Evolutionary conservation across 2,888 invertebrate species (phyloP), one percentile per base, ranked within the genome.

Genomic region (Amphipoea lucens): DNA sequence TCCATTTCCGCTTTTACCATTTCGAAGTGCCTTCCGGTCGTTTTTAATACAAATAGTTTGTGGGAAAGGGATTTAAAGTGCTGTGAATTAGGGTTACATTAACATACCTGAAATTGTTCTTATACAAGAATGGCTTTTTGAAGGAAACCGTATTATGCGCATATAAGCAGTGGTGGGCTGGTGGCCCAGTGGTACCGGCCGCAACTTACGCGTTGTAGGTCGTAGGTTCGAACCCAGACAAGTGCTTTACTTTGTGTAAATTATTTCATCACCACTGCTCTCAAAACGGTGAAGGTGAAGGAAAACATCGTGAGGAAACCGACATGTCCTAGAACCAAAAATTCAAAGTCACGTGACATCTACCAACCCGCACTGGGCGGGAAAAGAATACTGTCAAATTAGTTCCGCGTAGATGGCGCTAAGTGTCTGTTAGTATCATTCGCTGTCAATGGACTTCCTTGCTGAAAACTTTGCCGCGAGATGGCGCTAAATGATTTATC

Each of bases 1-100:
- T 92, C 89, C 90, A 90, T 91, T 91, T 92, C 91, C 93, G 90
- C 79, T 90, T 89, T 90, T 91, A 90, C 90, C 85, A 89, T 90
- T 90, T 88, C 89, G 81, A 88, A 89, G 80, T 90, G 81, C 74
- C 86, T 92, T 92, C 91, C 92, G 91, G 91, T 85, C 80, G 84
- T 82, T 87, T 87, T 90, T 90, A 91, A 89, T 89, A 91, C 79
- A 76, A 82, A 79, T 70, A 78, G 75, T 83, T 74, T 62, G 74
- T 73, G 62, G 36, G 45, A 76, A 81, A 76, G 9, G 62, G 40
- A 78, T 87, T 87, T 83, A 77, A 88, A 85, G 75, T 70, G 73
- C 63, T 29, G 29, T 48, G 0, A 23, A 66, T 72, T 67, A 36
- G 0, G 60, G 67, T 65, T 42, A 51, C 29, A 45, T 69, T 81